These are phyloP conservation scores for Trilocha varians DNA, from an alignment of 2,888 invertebrate species.

Conservation along the genomic window DNA sequence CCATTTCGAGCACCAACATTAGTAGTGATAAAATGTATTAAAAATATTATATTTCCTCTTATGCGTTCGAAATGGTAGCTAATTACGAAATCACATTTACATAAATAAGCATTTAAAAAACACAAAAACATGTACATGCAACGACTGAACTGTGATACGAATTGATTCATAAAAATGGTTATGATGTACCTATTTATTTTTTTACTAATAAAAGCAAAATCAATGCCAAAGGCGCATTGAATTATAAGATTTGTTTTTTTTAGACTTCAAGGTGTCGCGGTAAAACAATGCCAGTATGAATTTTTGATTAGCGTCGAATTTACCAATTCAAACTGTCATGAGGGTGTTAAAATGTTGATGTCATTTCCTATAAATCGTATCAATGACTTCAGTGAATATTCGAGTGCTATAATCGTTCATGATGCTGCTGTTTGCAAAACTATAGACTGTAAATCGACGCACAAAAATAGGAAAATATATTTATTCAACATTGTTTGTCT, in stretches of 20 bases:
- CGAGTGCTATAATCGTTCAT: constrained; percentile 5
- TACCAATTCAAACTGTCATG: constrained; percentile 19
- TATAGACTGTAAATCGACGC: background rate
- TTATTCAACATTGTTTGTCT: background rate
- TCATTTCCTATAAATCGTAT: constrained; percentile 38
- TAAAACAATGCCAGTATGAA: constrained; percentile 19
- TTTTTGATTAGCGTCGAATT: constrained; percentile 33
- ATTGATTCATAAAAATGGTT: constrained; percentile 41
- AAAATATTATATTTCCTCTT: constrained; percentile 8
- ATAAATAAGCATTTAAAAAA: constrained; percentile 33
- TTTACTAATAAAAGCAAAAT: constrained; percentile 53
- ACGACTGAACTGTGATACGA: constrained; percentile 70
- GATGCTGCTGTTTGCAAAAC: constrained; percentile 2
- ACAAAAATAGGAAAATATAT: background rate
- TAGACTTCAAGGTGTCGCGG: constrained; percentile 11
- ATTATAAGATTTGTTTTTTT: constrained; percentile 28
- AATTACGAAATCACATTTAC: constrained; percentile 1
- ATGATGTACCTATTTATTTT: constrained; percentile 44
- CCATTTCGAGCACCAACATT: constrained; percentile 32
- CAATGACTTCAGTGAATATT: constrained; percentile 11
- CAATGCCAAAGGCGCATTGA: constrained; percentile 70
- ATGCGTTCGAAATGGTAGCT: constrained; percentile 36
- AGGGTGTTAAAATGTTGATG: constrained; percentile 42
- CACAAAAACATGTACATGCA: constrained; percentile 50
- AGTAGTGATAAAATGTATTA: background rate